phyloP scores from a whole-genome alignment of 2,113 vertebrate genomes.

The Corythaeola cristata region DNA sequence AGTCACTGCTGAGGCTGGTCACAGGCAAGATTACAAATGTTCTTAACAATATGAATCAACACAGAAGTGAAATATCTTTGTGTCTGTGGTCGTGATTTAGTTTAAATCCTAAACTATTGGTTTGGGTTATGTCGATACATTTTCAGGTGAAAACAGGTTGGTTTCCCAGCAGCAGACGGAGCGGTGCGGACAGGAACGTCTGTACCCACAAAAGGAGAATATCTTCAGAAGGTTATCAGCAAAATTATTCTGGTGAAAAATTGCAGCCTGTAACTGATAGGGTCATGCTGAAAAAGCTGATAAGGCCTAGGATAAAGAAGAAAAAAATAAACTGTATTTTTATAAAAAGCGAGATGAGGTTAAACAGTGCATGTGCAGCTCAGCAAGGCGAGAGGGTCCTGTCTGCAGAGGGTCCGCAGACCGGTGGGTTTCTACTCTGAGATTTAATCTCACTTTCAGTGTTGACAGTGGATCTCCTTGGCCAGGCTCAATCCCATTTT shows the following conservation, averaged over 20 bases:
- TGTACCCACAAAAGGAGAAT: fast-evolving
- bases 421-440: not conserved
- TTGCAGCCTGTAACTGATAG: too few species aligned
- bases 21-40: fast-evolving
- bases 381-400: not conserved
- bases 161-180: not conserved
- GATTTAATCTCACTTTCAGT: not conserved
- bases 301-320: not conserved
- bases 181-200: fast-evolving
- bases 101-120: not conserved
- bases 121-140: not conserved
- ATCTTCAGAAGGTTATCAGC: not conserved
- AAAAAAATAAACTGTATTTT: too few species aligned
- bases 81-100: not conserved
- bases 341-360: too few species aligned
- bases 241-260: not conserved
- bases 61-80: not conserved
- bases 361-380: not conserved
- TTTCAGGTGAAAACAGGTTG: not conserved
- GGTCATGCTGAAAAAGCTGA: not conserved
- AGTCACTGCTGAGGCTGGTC: not conserved
- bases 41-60: not conserved
- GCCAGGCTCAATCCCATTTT: not conserved
- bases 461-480: fast-evolving
- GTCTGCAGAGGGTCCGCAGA: not conserved